These are phyloP conservation scores for Thamnophis elegans DNA, from an alignment of 2,797 vertebrate species.

Conservation along the genomic window DNA sequence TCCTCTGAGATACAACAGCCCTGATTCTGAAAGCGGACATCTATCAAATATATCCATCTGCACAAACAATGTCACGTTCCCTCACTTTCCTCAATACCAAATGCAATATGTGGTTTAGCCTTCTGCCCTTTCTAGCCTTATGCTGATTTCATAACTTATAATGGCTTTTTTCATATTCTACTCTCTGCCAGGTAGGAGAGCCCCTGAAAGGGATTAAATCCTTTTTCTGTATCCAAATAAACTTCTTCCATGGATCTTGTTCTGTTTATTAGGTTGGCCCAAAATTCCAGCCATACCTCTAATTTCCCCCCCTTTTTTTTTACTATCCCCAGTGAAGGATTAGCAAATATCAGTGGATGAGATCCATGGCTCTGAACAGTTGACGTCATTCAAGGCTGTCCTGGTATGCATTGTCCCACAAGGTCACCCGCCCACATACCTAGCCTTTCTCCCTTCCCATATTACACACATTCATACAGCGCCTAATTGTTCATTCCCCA, in stretches of 20 bases:
- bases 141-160: background rate
- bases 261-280: conserved; percentile 8
- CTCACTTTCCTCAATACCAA: background rate
- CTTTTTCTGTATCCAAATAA: background rate
- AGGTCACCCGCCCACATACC: background rate
- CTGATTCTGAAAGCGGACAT: background rate
- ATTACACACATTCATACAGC: background rate
- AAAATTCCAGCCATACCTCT: conserved; percentile 14
- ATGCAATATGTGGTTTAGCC: background rate
- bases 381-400: background rate
- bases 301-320: rapidly evolving
- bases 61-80: background rate
- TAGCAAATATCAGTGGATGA: background rate
- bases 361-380: background rate
- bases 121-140: background rate
- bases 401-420: conserved; percentile 5
- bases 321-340: rapidly evolving
- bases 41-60: rapidly evolving
- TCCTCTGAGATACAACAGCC: background rate
- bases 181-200: rapidly evolving
- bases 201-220: conserved; percentile 35
- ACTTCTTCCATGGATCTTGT: background rate
- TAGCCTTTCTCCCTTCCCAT: background rate
- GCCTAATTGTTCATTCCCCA: conserved; percentile 15
- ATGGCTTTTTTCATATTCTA: rapidly evolving